Conservation (phyloP, 2,113 vertebrate genomes). For the Sylvia atricapilla region DNA sequence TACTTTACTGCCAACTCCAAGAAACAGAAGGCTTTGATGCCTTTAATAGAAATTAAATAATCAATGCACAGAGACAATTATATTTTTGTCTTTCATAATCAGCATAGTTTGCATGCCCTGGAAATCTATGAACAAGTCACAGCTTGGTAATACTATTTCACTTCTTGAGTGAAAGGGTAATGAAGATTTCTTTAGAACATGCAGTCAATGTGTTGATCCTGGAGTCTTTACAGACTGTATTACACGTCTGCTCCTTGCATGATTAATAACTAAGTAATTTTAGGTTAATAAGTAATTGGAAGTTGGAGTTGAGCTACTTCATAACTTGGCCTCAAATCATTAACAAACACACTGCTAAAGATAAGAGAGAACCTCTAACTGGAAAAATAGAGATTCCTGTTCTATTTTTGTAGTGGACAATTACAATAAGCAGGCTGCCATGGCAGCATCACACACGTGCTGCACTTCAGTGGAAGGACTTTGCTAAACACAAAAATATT, state of each 20-base stretch:
- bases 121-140: neutral
- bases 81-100: neutral
- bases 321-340: neutral
- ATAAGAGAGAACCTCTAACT: accelerated
- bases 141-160: neutral
- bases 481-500: neutral
- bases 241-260: neutral
- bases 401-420: neutral
- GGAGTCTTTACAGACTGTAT: neutral
- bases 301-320: neutral
- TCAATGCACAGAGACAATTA: neutral
- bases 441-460: neutral
- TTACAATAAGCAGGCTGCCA: neutral
- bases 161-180: neutral
- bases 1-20: neutral
- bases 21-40: neutral
- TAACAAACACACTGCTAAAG: neutral
- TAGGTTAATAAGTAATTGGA: neutral
- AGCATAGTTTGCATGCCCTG: neutral
- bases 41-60: neutral
- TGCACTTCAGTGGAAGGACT: neutral
- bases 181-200: accelerated
- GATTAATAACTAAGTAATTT: neutral
- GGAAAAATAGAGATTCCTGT: neutral
- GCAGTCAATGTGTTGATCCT: neutral